Evolutionary conservation across 2,888 invertebrate genomes (phyloP).

Genomic region (Agapetus fuscipes): DNA sequence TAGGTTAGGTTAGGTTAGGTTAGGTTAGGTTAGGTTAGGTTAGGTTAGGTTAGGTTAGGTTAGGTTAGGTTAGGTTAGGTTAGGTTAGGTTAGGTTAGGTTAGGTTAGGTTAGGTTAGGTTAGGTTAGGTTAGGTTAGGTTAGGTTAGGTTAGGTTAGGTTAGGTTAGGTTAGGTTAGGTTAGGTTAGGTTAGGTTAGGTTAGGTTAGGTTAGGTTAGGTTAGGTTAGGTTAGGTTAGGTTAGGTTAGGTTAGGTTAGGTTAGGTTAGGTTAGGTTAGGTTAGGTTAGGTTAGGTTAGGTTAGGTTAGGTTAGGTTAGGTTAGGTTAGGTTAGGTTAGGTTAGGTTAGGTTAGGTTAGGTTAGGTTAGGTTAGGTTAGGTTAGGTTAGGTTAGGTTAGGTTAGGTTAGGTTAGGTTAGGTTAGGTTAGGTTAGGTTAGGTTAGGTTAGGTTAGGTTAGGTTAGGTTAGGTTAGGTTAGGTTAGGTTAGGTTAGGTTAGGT

Average conservation of each 20-base stretch:
- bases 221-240: conserved; percentile 11
- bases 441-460: conserved; percentile 4
- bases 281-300: conserved; percentile 10
- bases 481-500: conserved; percentile 8
- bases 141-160: conserved; percentile 4
- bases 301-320: conserved; percentile 11
- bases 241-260: conserved; percentile 11
- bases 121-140: conserved; percentile 6
- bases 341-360: conserved; percentile 2
- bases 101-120: conserved; percentile 6
- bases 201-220: too few species aligned
- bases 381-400: not conserved
- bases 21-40: conserved; percentile 6
- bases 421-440: conserved; percentile 6
- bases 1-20: conserved; percentile 6
- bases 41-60: conserved; percentile 6
- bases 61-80: conserved; percentile 6
- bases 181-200: conserved; percentile 5
- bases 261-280: conserved; percentile 11
- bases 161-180: conserved; percentile 5
- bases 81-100: conserved; percentile 6
- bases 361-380: not conserved
- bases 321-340: conserved; percentile 9
- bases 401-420: conserved; percentile 6
- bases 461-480: conserved; percentile 5